phyloP scores from a whole-genome alignment of 1,140 invertebrate species.

The Hyphantria cunea region DNA sequence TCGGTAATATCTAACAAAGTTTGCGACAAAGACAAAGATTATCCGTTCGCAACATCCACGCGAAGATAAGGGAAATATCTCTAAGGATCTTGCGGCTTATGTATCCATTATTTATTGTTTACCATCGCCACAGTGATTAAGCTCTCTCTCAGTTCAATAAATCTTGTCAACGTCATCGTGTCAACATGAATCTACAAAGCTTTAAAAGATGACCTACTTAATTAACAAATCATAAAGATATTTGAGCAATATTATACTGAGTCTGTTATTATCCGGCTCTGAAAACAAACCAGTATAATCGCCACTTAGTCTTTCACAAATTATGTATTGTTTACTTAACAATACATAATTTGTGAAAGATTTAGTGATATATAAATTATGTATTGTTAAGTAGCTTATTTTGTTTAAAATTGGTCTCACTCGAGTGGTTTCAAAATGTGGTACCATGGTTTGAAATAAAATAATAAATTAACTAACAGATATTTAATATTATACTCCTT shows the following conservation, averaged over 20 bases:
- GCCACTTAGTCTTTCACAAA: slow-evolving; percentile 21
- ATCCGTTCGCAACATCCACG: slow-evolving; percentile 5
- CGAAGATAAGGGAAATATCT: slow-evolving; percentile 17
- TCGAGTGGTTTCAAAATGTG: slow-evolving; percentile 28
- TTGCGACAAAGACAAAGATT: slow-evolving; percentile 15
- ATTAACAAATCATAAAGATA: slow-evolving; percentile 1
- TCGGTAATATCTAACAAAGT: slow-evolving; percentile 19
- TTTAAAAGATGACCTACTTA: too few species aligned
- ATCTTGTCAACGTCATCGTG: too few species aligned
- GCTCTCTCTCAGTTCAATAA: too few species aligned
- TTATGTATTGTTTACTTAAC: slow-evolving; percentile 30
- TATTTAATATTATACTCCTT: too few species aligned
- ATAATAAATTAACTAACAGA: too few species aligned
- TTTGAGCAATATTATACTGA: slow-evolving; percentile 16
- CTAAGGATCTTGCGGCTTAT: slow-evolving; percentile 11
- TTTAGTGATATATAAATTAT: too few species aligned
- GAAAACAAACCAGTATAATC: slow-evolving; percentile 27
- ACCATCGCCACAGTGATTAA: background rate
- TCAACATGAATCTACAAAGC: too few species aligned
- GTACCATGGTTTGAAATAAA: too few species aligned
- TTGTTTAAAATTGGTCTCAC: slow-evolving; percentile 30
- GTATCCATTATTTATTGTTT: slow-evolving; percentile 21
- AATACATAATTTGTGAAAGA: too few species aligned
- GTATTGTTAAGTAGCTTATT: slow-evolving; percentile 25
- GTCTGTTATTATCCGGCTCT: slow-evolving; percentile 29